Conservation (phyloP, 2,888 invertebrate species). For the Oligia strigilis region DNA sequence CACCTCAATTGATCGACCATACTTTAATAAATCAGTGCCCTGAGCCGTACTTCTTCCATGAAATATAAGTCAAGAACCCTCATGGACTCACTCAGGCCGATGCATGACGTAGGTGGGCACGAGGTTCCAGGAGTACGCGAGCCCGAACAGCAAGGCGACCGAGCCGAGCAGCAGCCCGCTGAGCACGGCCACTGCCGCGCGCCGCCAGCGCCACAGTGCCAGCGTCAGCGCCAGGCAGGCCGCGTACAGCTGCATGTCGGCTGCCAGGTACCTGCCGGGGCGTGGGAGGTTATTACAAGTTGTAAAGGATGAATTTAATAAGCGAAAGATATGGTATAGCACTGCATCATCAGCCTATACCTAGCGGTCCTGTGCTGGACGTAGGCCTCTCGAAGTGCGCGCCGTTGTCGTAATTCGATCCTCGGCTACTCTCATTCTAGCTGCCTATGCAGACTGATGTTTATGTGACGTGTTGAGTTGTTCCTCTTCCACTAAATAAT, state of each 20-base stretch:
- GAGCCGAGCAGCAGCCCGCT: constrained; percentile 71
- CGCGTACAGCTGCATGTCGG: constrained; percentile 87
- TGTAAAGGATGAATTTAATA: not conserved
- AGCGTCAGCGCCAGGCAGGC: constrained; percentile 78
- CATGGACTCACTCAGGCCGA: constrained; percentile 80
- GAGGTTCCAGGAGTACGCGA: constrained; percentile 81
- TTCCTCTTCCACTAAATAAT: not conserved
- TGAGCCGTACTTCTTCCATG: not conserved
- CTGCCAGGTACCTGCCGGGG: constrained; percentile 83
- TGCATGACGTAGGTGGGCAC: constrained; percentile 84
- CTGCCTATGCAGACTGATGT: not conserved
- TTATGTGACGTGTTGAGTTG: not conserved
- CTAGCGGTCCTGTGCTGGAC: not conserved
- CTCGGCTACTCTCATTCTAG: not conserved
- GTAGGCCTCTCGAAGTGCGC: not conserved
- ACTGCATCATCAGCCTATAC: not conserved
- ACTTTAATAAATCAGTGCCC: not conserved
- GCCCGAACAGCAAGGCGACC: constrained; percentile 69
- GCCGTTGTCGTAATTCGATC: no score
- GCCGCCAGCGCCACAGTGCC: constrained; percentile 75
- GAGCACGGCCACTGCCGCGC: constrained; percentile 75
- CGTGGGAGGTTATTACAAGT: not conserved
- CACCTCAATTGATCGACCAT: not conserved
- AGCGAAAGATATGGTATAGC: not conserved
- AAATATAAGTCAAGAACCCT: not conserved